Evolutionary conservation across 2,113 vertebrate species (phyloP), one percentile per base, ranked within the genome.

Genomic region (Mobula hypostoma): DNA sequence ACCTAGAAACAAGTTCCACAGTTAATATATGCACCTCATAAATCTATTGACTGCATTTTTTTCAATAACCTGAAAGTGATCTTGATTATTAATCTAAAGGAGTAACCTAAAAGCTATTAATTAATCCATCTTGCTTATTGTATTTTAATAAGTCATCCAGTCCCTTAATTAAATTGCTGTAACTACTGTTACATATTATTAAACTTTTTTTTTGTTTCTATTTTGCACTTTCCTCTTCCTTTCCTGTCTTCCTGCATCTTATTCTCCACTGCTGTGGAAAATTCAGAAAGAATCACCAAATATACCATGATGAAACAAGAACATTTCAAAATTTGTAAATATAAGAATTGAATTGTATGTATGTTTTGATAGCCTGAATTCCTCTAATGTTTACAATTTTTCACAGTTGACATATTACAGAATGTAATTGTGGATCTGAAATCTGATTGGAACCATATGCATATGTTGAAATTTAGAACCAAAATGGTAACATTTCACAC

Each of bases 391-490:
- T 93, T 74, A 93, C 29, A 36, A 91, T 40, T 68, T 68, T 70
- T 21, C 61, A 70, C 58, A 66, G n/a, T 70, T 91, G 88, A 70
- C 88, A 70, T 91, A 58, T 90, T 19, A 90, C 87, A 66, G 32
- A 40, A 14, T 93, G 68, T 93, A 74, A 48, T 48, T 74, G 40
- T 56, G 21, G 24, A 93, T 40, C 15, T 76, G 68, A 74, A 56
- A 40, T 48, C 19, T 36, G 21, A 92, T 92, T 92, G 68, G 24
- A 93, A 93, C 36, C 68, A 93, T 27, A 74, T 93, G 91, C 40
- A 76, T 74, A 93, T 48, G 74, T 93, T 29, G 70, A 72, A 93
- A 56, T 36, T 56, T 72, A 56, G 36, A 93, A 93, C 21, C 40
- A 8, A 15, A 48, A 93, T 36, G 70, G 68, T 56, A 48, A 74